Evolutionary conservation across 2,113 vertebrate genomes (phyloP).

Genomic region (Lontra canadensis): DNA sequence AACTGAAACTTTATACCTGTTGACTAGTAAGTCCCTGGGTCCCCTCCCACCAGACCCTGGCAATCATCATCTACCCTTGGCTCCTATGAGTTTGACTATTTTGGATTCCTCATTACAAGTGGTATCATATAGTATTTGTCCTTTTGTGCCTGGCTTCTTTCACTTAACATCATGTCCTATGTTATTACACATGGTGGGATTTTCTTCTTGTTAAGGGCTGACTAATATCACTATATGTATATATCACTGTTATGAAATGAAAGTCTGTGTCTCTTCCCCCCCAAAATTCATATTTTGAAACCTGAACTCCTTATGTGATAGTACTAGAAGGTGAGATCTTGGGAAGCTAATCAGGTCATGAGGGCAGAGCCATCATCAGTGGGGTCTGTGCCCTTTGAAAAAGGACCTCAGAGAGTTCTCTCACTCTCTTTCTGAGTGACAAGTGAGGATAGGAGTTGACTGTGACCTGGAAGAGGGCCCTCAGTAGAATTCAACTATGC

Average conservation of each 20-base stretch:
- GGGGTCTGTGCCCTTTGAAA: not conserved
- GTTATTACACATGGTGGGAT: not conserved
- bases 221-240: not conserved
- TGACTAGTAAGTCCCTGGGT: not conserved
- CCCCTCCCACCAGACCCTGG: not conserved
- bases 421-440: not conserved
- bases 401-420: not conserved
- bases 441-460: not conserved
- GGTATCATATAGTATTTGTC: not conserved
- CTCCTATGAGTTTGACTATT: not conserved
- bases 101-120: not conserved
- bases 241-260: not conserved
- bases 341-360: not conserved
- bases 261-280: not conserved
- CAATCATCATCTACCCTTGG: not conserved
- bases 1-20: not conserved
- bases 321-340: not conserved
- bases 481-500: not conserved
- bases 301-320: not conserved
- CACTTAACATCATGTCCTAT: not conserved
- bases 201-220: not conserved
- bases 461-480: not conserved
- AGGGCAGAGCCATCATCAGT: not conserved
- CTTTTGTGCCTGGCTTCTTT: not conserved
- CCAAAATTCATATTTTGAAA: not conserved